phyloP scores from a whole-genome alignment of 2,888 invertebrate genomes.

The Euspilapteryx auroguttella region DNA sequence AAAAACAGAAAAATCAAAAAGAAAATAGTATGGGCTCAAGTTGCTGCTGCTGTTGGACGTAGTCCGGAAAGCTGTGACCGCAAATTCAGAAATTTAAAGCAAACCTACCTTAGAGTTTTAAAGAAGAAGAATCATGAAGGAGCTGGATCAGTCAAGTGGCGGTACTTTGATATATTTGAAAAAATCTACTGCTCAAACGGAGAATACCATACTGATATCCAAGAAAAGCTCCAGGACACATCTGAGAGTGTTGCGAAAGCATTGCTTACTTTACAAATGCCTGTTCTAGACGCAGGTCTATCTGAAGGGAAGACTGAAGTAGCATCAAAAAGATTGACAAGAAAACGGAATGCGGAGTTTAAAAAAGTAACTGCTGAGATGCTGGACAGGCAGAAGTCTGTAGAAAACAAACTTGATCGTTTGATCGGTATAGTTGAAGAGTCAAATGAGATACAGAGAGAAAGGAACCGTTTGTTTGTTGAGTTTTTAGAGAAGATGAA shows the following conservation, averaged over 20 bases:
- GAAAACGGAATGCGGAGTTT: conserved; percentile 33
- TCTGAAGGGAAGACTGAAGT: conserved; percentile 24
- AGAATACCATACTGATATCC: conserved; percentile 39
- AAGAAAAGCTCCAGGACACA: conserved; percentile 32
- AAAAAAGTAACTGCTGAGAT: conserved; percentile 40
- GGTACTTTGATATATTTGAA: conserved; percentile 43
- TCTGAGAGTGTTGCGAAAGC: conserved; percentile 34
- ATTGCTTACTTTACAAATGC: conserved; percentile 25
- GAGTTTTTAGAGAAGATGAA: conserved; percentile 35
- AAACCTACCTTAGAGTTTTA: conserved; percentile 38
- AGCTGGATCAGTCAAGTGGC: conserved; percentile 35
- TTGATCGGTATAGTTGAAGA: conserved; percentile 47
- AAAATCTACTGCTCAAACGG: conserved; percentile 39
- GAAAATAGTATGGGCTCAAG: conserved; percentile 44
- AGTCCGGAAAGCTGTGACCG: conserved; percentile 43
- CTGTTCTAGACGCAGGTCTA: conserved; percentile 17
- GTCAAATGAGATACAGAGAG: conserved; percentile 44
- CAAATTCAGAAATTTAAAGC: conserved; percentile 46
- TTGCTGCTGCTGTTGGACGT: conserved; percentile 31
- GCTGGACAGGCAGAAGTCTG: conserved; percentile 36
- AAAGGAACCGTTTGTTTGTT: conserved; percentile 40
- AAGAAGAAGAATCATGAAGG: conserved; percentile 34
- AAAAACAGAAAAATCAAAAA: conserved; percentile 46
- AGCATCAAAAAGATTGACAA: conserved; percentile 21
- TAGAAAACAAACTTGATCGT: conserved; percentile 46